These are phyloP conservation scores for Chrysina gloriosa DNA, from an alignment of 2,888 invertebrate genomes.

Conservation along the genomic window DNA sequence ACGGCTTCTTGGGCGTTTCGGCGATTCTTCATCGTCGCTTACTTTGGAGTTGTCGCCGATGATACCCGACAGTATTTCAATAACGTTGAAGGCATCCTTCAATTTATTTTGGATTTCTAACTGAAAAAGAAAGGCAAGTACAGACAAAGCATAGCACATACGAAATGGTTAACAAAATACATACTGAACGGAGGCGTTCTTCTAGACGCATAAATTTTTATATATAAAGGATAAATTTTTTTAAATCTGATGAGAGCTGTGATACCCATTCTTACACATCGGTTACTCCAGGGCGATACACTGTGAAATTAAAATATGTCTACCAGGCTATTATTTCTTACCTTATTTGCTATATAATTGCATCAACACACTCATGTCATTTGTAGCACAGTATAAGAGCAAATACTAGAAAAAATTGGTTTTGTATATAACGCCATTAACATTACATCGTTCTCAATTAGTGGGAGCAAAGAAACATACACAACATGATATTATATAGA, in stretches of 20 bases:
- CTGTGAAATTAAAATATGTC: constrained; percentile 60
- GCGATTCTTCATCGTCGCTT: constrained; percentile 57
- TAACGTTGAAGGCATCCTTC: constrained; percentile 87
- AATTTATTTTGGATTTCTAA: constrained; percentile 82
- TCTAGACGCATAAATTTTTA: constrained; percentile 51
- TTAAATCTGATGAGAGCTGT: constrained; percentile 49
- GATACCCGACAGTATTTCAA: constrained; percentile 88
- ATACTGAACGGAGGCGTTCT: constrained; percentile 54
- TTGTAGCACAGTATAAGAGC: constrained; percentile 22
- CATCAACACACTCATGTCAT: constrained; percentile 41
- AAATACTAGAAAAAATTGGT: background rate
- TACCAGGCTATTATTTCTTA: constrained; percentile 53
- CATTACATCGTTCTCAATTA: no score
- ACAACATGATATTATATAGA: no score
- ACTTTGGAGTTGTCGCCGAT: constrained; percentile 77
- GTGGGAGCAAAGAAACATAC: no score
- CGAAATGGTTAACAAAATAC: constrained; percentile 52
- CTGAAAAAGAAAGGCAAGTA: constrained; percentile 64
- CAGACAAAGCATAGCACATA: constrained; percentile 29
- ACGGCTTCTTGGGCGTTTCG: constrained; percentile 39
- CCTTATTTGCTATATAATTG: constrained; percentile 41
- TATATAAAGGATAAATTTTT: constrained; percentile 52
- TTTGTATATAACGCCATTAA: no score
- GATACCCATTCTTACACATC: constrained; percentile 48
- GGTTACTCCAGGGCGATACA: constrained; percentile 51